Percentiles rank a stretch among this genome's conserved stretches.
These are phyloP conservation scores for Lysandra bellargus DNA, from an alignment of 2,888 invertebrate genomes.

Conservation along the genomic window DNA sequence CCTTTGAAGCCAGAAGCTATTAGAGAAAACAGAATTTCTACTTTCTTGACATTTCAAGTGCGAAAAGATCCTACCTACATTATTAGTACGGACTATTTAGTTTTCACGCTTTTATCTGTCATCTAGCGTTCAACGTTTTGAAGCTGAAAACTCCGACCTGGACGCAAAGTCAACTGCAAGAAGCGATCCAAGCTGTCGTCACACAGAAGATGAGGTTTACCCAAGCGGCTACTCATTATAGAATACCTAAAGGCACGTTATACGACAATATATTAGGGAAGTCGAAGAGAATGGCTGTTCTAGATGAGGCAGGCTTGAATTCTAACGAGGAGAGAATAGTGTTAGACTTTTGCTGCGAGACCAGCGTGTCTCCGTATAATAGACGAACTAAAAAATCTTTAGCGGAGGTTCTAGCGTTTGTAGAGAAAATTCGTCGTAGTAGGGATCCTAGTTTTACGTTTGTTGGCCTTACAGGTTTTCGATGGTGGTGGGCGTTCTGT, in stretches of 20 bases:
- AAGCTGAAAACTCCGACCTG: slow-evolving; percentile 88
- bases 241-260: slow-evolving; percentile 88
- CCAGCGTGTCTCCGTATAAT: slow-evolving; percentile 85
- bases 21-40: not conserved
- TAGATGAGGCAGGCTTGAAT: slow-evolving; percentile 84
- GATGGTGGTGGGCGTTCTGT: slow-evolving; percentile 92
- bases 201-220: slow-evolving; percentile 89
- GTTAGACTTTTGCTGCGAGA: slow-evolving; percentile 87
- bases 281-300: slow-evolving; percentile 87
- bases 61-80: slow-evolving; percentile 36
- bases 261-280: slow-evolving; percentile 90
- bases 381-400: slow-evolving; percentile 86
- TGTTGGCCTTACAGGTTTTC: slow-evolving; percentile 85
- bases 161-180: slow-evolving; percentile 87
- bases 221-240: slow-evolving; percentile 85
- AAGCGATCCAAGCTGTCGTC: slow-evolving; percentile 88
- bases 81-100: slow-evolving; percentile 45
- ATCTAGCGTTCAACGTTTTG: slow-evolving; percentile 80
- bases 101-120: slow-evolving; percentile 56
- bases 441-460: slow-evolving; percentile 84
- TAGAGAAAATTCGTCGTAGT: slow-evolving; percentile 80
- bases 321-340: slow-evolving; percentile 83
- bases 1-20: not conserved
- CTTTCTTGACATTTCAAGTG: not conserved
- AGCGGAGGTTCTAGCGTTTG: slow-evolving; percentile 82